Evolutionary conservation across 2,888 invertebrate genomes (phyloP).

Genomic region (Ornithoptera priamus): DNA sequence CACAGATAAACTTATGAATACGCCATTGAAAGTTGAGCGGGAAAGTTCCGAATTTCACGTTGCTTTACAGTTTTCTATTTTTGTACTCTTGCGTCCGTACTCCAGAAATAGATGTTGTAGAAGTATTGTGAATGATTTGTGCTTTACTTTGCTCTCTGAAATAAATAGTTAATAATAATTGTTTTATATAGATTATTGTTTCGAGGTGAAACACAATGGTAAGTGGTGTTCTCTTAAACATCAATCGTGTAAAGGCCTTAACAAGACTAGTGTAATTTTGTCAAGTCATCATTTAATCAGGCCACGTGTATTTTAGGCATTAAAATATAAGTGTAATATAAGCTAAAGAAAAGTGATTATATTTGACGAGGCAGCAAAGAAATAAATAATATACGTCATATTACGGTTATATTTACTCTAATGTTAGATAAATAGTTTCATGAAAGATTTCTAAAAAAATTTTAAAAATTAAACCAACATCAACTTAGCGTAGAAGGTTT

Average conservation of each 20-base stretch:
- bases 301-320: conserved; percentile 15
- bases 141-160: conserved; percentile 40
- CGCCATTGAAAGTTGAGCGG: conserved; percentile 48
- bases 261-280: conserved; percentile 7
- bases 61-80: conserved; percentile 63
- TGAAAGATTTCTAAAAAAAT: too few relatives aligned
- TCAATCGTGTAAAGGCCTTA: neutral
- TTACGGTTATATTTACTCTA: too few relatives aligned
- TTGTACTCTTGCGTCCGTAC: conserved; percentile 58
- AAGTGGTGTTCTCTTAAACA: neutral
- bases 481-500: too few relatives aligned
- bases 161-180: conserved; percentile 38
- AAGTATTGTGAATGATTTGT: conserved; percentile 54
- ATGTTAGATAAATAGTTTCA: too few relatives aligned
- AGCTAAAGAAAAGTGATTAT: neutral
- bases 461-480: too few relatives aligned
- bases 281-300: conserved; percentile 24
- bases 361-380: neutral
- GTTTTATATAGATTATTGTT: conserved; percentile 25
- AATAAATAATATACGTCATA: too few relatives aligned
- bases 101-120: conserved; percentile 67
- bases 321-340: neutral
- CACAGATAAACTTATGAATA: neutral
- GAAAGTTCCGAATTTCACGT: conserved; percentile 52
- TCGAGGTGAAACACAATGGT: conserved; percentile 16